These are phyloP conservation scores for Dasyornis broadbenti DNA, from an alignment of 2,113 vertebrate species.

Conservation along the genomic window DNA sequence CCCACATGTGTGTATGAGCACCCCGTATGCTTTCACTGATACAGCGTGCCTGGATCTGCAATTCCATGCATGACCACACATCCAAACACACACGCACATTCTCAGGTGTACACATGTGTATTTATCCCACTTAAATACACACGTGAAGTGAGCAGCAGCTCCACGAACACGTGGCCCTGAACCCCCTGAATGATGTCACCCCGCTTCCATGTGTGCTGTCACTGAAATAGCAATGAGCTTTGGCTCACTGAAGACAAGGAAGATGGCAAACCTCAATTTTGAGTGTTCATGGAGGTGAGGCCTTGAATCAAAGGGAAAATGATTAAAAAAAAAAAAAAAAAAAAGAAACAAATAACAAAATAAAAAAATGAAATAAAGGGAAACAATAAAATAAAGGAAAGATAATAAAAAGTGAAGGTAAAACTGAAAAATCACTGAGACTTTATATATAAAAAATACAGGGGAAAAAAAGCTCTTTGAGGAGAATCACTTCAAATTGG, in stretches of 20 bases:
- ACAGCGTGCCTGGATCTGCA: accelerated
- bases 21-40: accelerated
- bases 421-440: not conserved
- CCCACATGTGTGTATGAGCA: too few relatives aligned
- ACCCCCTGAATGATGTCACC: accelerated
- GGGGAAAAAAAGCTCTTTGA: not conserved
- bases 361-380: not conserved
- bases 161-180: not conserved
- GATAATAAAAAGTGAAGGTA: not conserved
- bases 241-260: not conserved
- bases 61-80: not conserved
- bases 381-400: not conserved
- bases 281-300: not conserved
- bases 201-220: not conserved
- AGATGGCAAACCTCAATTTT: not conserved
- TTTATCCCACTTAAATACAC: accelerated
- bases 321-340: not conserved
- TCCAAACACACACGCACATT: accelerated
- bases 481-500: slow-evolving; percentile 26
- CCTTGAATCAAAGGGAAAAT: not conserved
- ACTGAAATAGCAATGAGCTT: not conserved
- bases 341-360: not conserved
- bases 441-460: not conserved
- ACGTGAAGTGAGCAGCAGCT: not conserved
- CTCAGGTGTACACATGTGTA: accelerated